A percentile compares a stretch with the other conserved stretches of the same genome.
These are phyloP conservation scores for Silurus glanis DNA, from an alignment of 2,113 vertebrate genomes.

Conservation along the genomic window DNA sequence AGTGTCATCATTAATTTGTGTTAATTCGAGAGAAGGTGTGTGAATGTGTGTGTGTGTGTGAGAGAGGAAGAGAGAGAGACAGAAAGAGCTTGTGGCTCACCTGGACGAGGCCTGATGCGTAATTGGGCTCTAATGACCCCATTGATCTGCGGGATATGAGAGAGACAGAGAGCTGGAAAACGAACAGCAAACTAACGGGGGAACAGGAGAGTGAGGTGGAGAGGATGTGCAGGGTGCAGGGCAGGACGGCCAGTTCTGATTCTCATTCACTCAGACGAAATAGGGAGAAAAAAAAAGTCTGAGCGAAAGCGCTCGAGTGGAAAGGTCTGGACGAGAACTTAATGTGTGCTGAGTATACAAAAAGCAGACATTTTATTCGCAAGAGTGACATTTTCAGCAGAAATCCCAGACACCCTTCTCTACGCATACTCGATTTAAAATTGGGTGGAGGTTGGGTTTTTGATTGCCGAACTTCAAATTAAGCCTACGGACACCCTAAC, in stretches of 20 bases:
- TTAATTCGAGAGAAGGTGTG: slow-evolving; percentile 72
- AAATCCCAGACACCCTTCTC: background rate
- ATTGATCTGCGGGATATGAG: slow-evolving; percentile 71
- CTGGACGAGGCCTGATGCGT: slow-evolving; percentile 68
- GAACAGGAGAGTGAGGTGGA: background rate
- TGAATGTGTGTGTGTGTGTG: slow-evolving; percentile 52
- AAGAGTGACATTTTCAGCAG: background rate
- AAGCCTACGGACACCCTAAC: background rate
- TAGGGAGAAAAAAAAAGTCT: slow-evolving; percentile 8
- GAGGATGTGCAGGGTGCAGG: background rate
- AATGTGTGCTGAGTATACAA: slow-evolving; percentile 30
- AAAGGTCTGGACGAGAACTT: slow-evolving; percentile 19
- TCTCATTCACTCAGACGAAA: background rate
- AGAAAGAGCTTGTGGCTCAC: slow-evolving; percentile 73
- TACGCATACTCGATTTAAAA: background rate
- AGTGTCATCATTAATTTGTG: slow-evolving; percentile 82
- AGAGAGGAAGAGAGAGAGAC: slow-evolving; percentile 52
- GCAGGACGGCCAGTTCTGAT: background rate
- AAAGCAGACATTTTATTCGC: slow-evolving; percentile 4
- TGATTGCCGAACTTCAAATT: background rate
- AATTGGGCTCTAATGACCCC: slow-evolving; percentile 81
- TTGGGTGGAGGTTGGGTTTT: background rate
- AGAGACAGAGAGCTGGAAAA: slow-evolving; percentile 49
- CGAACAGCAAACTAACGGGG: background rate
- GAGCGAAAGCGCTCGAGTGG: slow-evolving; percentile 24